These are phyloP conservation scores for Brevimyrus niger DNA, from an alignment of 2,113 vertebrate genomes.

Conservation along the genomic window DNA sequence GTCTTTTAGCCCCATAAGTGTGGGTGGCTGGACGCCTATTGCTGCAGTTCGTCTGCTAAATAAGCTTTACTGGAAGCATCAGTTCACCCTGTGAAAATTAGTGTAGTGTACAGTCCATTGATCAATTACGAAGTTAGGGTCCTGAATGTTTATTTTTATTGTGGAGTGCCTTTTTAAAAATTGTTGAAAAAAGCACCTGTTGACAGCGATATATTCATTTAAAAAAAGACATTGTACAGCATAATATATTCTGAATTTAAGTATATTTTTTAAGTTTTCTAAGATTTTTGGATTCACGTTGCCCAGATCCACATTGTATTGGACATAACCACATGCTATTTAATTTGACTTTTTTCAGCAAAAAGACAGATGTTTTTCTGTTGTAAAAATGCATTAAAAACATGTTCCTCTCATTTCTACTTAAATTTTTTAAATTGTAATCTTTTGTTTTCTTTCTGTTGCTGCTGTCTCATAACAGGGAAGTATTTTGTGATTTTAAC, in stretches of 20 bases:
- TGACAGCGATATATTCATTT: not conserved
- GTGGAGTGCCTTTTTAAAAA: not conserved
- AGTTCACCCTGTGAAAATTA: not conserved
- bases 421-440: not conserved
- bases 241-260: not conserved
- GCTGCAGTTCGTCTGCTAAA: not conserved
- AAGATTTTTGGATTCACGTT: not conserved
- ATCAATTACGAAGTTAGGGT: not conserved
- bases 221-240: not conserved
- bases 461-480: not conserved
- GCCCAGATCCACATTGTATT: not conserved
- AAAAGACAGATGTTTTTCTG: not conserved
- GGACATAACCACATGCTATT: not conserved
- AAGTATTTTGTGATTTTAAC: conserved; percentile 11
- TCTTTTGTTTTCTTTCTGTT: not conserved
- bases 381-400: conserved; percentile 2
- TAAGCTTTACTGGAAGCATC: not conserved
- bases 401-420: not conserved
- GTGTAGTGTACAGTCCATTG: not conserved
- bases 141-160: not conserved
- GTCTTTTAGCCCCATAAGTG: not conserved
- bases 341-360: not conserved
- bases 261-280: not conserved
- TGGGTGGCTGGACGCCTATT: not conserved
- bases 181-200: not conserved